Evolutionary conservation across 2,888 invertebrate species (phyloP).

Genomic region (Ectobius pallidus): DNA sequence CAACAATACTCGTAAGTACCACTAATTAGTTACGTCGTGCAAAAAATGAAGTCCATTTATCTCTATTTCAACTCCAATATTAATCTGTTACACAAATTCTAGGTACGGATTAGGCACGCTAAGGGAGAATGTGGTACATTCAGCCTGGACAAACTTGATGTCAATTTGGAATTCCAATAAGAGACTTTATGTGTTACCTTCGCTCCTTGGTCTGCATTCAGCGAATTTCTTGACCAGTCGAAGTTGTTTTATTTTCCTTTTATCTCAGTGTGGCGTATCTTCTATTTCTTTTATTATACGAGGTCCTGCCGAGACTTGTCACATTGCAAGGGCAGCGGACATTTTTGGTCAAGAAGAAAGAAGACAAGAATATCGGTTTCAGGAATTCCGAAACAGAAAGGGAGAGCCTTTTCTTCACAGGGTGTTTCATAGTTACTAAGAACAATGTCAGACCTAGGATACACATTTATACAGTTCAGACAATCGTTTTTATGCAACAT

Average conservation of each 20-base stretch:
- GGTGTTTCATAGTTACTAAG: neutral
- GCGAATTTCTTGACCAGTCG: constrained; percentile 32
- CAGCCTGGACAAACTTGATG: constrained; percentile 24
- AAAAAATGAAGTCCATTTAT: too few relatives aligned
- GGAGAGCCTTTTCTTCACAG: neutral
- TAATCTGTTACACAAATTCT: too few relatives aligned
- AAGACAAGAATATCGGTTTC: constrained; percentile 21
- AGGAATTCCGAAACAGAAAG: constrained; percentile 22
- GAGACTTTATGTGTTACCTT: constrained; percentile 31
- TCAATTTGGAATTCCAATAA: constrained; percentile 40
- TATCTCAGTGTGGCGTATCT: neutral
- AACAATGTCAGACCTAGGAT: too few relatives aligned
- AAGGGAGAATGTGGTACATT: too few relatives aligned
- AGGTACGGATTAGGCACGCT: constrained; percentile 13
- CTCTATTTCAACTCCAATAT: too few relatives aligned
- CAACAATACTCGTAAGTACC: too few relatives aligned
- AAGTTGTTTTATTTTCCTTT: constrained; percentile 11
- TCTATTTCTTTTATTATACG: constrained; percentile 5
- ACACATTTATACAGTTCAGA: too few relatives aligned
- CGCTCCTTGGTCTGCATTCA: constrained; percentile 27
- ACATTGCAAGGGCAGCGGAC: constrained; percentile 20
- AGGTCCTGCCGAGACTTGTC: constrained; percentile 11
- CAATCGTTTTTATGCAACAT: too few relatives aligned
- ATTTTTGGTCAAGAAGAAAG: constrained; percentile 9
- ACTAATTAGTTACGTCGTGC: too few relatives aligned